Evolutionary conservation across 2,113 vertebrate species (phyloP), one percentile per base, ranked within the genome.

Genomic region (Passer montanus): DNA sequence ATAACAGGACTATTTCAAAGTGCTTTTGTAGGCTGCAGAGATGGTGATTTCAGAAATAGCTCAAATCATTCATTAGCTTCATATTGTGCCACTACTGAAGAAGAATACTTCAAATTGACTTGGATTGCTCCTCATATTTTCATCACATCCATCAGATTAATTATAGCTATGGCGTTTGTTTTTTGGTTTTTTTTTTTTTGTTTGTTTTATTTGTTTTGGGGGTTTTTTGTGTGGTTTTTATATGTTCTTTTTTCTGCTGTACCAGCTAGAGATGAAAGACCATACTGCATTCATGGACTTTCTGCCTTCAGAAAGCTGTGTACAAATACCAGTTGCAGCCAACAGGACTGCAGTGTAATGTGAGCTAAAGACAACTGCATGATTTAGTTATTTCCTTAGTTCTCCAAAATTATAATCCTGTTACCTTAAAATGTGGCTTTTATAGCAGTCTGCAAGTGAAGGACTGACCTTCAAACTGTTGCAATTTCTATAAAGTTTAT

Each of bases 111-210:
- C 82, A 89, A 85, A 90, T 81, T 85, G 44, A 31, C 35, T 96
- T 85, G 49, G 30, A 79, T 93, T 95, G 46, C 37, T 86, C 7
- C 28, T 94, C 3, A 2, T 63, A 87, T 79, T 89, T 95, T 94
- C 84, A 62, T 72, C 46, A 83, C 15, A 80, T 41, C 33, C 37
- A 75, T 76, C n/a, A 76, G 80, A 95, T 92, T 97, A 97, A 95
- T 95, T 93, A 80, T 35, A 93, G 41, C 23, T 66, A 70, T 80
- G 50, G 15, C 10, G 39, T 39, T 10, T 39, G 39, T 39, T 39
- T 39, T n/a, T 15, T 58, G 50, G 50, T 3, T 4, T 33, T 55
- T 55, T 55, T 18, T 44, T 18, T 18, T 18, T 44, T 44, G 7
- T 44, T 31, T 41, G 47, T 22, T 4, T 30, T 35, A 35, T 49